phyloP scores from a whole-genome alignment of 2,888 invertebrate species.

The Agrilus cyanescens region DNA sequence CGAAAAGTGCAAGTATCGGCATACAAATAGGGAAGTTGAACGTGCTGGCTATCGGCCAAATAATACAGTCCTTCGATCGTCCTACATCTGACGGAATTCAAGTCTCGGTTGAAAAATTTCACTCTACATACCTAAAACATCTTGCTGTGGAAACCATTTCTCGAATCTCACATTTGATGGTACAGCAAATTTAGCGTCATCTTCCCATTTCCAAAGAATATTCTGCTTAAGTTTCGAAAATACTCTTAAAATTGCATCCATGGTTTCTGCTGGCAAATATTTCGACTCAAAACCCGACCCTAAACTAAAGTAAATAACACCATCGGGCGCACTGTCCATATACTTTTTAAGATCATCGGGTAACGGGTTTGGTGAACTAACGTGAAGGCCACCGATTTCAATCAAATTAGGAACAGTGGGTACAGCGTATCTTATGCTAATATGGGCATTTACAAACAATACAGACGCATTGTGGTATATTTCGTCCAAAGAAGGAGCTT shows the following conservation, averaged over 20 bases:
- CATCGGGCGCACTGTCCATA: constrained; percentile 39
- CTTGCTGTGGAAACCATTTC: constrained; percentile 55
- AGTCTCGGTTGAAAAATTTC: too few species aligned
- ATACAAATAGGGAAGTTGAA: too few species aligned
- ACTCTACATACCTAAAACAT: constrained; percentile 28
- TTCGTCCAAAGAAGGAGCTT: constrained; percentile 11
- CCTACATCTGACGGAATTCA: too few species aligned
- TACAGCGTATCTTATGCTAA: constrained; percentile 36
- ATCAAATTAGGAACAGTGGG: constrained; percentile 42
- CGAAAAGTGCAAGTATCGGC: too few species aligned
- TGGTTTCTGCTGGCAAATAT: constrained; percentile 40
- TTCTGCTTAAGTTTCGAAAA: constrained; percentile 48
- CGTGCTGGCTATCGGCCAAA: too few species aligned
- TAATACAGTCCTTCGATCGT: too few species aligned
- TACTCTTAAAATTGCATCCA: constrained; percentile 41
- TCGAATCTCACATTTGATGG: constrained; percentile 44
- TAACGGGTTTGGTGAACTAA: constrained; percentile 14
- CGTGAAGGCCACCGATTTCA: constrained; percentile 43
- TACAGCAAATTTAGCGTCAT: constrained; percentile 39
- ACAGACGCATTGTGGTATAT: constrained; percentile 15
- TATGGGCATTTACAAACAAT: constrained; percentile 31
- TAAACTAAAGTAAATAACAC: constrained; percentile 46
- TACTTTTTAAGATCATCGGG: constrained; percentile 37
- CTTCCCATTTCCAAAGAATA: constrained; percentile 61
- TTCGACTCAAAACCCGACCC: constrained; percentile 46